Percentiles rank a stretch among this genome's conserved stretches.
Conservation (phyloP, 2,113 vertebrate genomes). For the Pionites leucogaster region DNA sequence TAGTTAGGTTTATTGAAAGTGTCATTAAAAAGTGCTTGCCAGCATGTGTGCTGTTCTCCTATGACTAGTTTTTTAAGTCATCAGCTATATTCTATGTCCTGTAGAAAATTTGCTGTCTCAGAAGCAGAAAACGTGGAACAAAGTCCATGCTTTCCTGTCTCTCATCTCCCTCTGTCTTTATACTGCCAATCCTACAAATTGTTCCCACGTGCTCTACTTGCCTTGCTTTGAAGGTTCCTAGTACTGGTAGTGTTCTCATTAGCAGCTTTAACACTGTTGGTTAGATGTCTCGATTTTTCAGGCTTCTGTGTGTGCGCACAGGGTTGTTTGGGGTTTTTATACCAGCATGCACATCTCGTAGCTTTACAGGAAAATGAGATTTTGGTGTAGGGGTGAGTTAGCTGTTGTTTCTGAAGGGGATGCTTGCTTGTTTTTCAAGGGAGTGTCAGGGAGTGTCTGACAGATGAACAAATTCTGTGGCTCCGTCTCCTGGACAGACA, state of each 20-base stretch:
- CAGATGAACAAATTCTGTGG: background rate
- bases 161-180: background rate
- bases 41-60: background rate
- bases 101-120: background rate
- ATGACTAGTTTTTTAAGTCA: background rate
- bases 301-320: background rate
- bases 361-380: background rate
- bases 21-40: background rate
- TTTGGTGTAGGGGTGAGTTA: background rate
- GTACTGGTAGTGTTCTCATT: background rate
- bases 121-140: background rate
- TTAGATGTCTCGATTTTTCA: background rate
- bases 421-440: background rate
- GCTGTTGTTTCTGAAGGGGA: background rate
- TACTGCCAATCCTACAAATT: background rate
- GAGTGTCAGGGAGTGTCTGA: background rate
- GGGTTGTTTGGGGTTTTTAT: background rate
- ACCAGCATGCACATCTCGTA: background rate
- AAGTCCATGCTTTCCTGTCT: background rate
- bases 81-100: background rate
- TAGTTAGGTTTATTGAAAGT: slow-evolving; percentile 1
- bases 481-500: background rate
- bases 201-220: rapidly evolving
- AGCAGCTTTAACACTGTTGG: background rate
- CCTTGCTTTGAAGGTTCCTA: background rate